Conservation (phyloP, 2,113 vertebrate species). For the Odocoileus virginianus region DNA sequence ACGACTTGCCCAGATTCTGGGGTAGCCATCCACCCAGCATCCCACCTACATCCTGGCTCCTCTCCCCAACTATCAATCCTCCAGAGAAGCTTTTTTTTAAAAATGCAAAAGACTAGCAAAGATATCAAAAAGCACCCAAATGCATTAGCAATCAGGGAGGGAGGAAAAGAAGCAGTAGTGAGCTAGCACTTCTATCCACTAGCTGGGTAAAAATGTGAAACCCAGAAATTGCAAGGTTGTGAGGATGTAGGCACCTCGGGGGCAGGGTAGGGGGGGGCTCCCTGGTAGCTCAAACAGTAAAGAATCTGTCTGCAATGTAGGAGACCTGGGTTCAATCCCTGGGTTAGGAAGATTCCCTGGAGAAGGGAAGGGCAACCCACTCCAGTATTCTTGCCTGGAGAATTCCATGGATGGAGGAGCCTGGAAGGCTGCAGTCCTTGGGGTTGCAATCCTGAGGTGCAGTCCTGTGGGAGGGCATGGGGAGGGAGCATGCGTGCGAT, state of each 20-base stretch:
- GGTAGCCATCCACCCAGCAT: neutral
- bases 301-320: neutral
- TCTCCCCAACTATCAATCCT: neutral
- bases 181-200: neutral
- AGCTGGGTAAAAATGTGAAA: neutral
- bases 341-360: neutral
- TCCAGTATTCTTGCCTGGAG: neutral
- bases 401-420: neutral
- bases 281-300: neutral
- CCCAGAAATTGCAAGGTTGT: neutral
- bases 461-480: neutral
- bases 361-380: neutral
- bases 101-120: neutral
- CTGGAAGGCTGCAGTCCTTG: neutral
- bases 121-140: neutral
- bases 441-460: neutral
- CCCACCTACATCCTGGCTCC: neutral
- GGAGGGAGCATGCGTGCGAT: accelerated
- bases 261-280: neutral
- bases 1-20: neutral
- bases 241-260: accelerated
- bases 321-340: neutral
- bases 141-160: neutral
- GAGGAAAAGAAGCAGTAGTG: neutral
- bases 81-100: neutral